phyloP scores from a whole-genome alignment of 2,113 vertebrate species.

The Phylloscopus whistleri region DNA sequence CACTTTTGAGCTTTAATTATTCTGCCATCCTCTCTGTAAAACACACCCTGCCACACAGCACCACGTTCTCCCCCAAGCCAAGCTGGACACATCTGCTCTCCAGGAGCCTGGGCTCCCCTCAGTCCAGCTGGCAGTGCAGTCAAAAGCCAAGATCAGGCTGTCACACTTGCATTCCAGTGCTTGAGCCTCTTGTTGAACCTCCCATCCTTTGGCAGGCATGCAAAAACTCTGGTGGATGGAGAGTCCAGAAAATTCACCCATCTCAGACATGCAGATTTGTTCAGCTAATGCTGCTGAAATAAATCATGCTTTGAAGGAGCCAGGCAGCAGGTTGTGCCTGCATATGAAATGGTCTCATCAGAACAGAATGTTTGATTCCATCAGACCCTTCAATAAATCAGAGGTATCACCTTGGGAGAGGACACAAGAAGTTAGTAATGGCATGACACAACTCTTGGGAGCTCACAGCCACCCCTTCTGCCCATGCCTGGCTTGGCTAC shows the following conservation, averaged over 20 bases:
- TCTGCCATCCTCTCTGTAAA: background rate
- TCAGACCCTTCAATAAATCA: background rate
- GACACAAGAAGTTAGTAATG: background rate
- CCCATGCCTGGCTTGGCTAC: background rate
- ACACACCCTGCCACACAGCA: background rate
- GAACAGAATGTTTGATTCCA: background rate
- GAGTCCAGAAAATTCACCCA: background rate
- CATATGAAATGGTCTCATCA: rapidly evolving
- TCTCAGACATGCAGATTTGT: background rate
- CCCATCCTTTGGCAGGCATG: background rate
- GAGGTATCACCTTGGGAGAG: background rate
- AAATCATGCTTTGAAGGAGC: background rate
- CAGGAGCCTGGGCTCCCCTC: background rate
- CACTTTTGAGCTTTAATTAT: background rate
- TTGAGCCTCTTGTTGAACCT: background rate
- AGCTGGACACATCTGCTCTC: background rate
- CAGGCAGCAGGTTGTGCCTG: background rate
- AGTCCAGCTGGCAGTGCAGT: background rate
- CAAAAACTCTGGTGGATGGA: background rate
- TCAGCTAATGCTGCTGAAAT: background rate
- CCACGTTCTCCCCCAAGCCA: background rate
- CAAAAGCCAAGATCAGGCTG: background rate
- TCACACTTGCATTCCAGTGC: background rate
- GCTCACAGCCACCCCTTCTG: background rate
- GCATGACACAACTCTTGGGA: background rate